Conservation (phyloP, 2,888 invertebrate genomes). For the Leptinotarsa juncta region DNA sequence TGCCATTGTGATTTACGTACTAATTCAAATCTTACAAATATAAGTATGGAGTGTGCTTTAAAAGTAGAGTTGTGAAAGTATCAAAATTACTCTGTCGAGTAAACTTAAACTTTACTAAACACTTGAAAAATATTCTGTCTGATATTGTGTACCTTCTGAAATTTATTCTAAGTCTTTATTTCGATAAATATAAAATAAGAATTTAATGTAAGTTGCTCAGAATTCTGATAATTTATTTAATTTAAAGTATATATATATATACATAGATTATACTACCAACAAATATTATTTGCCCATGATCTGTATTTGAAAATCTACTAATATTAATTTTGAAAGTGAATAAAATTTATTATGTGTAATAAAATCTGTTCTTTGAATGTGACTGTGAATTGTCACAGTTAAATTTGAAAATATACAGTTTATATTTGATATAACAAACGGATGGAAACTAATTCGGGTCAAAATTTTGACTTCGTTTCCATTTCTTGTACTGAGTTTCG, state of each 20-base stretch:
- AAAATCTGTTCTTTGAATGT: not conserved
- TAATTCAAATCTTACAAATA: constrained; percentile 54
- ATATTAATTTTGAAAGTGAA: constrained; percentile 34
- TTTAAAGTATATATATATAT: constrained; percentile 4
- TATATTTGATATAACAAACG: not conserved
- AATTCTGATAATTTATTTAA: constrained; percentile 53
- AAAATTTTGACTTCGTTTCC: no score
- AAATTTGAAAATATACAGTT: not conserved
- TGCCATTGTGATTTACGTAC: constrained; percentile 63
- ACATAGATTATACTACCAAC: not conserved
- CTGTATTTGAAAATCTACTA: constrained; percentile 25
- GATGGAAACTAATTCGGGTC: no score
- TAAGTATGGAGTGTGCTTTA: constrained; percentile 61
- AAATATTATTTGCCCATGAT: constrained; percentile 16
- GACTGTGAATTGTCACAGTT: not conserved
- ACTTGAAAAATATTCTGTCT: constrained; percentile 59
- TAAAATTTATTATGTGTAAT: constrained; percentile 19
- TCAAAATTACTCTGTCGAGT: constrained; percentile 35
- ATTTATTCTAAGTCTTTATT: constrained; percentile 62
- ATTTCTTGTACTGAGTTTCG: no score
- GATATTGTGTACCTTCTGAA: constrained; percentile 65
- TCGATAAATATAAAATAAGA: constrained; percentile 55
- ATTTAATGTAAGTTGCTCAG: constrained; percentile 59
- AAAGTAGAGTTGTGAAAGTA: constrained; percentile 47
- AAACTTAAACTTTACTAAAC: constrained; percentile 40